These are phyloP conservation scores for Nephrotoma appendiculata DNA, from an alignment of 2,888 invertebrate genomes.

Conservation along the genomic window DNA sequence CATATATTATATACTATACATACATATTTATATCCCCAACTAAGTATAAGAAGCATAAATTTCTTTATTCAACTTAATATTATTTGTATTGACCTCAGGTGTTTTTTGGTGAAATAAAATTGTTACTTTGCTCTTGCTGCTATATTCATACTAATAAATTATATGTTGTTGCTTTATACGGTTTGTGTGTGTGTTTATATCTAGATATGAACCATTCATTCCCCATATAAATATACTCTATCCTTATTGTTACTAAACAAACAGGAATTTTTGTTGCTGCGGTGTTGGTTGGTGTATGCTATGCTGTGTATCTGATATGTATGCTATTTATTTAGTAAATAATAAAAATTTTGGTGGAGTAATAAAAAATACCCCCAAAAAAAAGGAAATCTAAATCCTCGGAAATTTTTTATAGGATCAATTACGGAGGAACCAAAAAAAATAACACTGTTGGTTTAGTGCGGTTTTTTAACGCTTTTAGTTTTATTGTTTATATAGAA, in stretches of 20 bases:
- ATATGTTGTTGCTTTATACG: not conserved
- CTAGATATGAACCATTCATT: not conserved
- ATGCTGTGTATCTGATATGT: not conserved
- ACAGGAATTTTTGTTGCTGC: not conserved
- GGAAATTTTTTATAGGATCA: not conserved
- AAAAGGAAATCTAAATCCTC: not conserved
- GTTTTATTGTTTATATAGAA: not conserved
- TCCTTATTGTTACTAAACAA: not conserved
- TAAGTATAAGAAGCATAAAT: not conserved
- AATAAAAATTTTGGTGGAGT: not conserved
- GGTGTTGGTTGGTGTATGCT: not conserved
- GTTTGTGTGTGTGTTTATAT: not conserved
- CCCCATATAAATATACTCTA: not conserved
- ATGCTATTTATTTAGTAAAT: not conserved
- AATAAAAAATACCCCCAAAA: not conserved
- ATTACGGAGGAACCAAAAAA: not conserved
- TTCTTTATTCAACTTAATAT: not conserved
- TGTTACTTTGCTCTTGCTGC: not conserved
- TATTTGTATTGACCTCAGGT: constrained; percentile 3
- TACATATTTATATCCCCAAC: not conserved
- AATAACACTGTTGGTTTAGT: not conserved
- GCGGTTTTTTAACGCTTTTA: not conserved
- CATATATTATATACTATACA: not conserved
- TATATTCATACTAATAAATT: not conserved
- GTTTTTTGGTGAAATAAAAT: not conserved